Evolutionary conservation across 2,113 vertebrate genomes (phyloP).

Genomic region (Pitta sordida): DNA sequence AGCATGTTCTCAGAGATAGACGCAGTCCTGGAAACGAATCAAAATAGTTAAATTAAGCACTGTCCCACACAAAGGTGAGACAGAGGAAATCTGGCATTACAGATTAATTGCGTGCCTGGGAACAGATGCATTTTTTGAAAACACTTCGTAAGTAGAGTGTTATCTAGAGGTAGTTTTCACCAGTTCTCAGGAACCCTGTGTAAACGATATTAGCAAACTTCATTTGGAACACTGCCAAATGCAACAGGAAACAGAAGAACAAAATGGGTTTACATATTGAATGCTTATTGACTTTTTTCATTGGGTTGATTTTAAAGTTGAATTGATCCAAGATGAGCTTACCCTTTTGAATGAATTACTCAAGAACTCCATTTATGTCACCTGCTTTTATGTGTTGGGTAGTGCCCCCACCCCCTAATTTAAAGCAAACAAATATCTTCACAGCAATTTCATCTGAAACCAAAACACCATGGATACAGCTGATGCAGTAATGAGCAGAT

Average conservation of each 20-base stretch:
- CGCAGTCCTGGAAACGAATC: not conserved
- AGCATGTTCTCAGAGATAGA: constrained; percentile 7
- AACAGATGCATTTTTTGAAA: not conserved
- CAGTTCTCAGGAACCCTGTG: not conserved
- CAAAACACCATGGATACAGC: not conserved
- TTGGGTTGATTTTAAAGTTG: constrained; percentile 4
- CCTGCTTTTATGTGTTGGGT: not conserved
- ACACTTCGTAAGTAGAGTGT: not conserved
- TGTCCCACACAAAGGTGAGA: not conserved
- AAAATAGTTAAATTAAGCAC: not conserved
- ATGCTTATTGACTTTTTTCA: constrained; percentile 53
- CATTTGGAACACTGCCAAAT: constrained; percentile 8
- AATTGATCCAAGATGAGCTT: constrained; percentile 26
- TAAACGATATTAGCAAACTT: not conserved
- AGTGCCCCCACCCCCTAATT: not conserved
- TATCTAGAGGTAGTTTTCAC: not conserved
- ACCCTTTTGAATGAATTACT: not conserved
- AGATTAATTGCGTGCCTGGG: not conserved
- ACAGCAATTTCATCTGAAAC: not conserved
- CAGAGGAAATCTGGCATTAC: not conserved
- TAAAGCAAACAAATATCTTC: not conserved
- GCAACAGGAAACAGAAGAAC: constrained; percentile 20
- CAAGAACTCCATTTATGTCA: not conserved
- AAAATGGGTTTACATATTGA: constrained; percentile 45
- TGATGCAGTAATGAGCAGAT: not conserved